phyloP scores from a whole-genome alignment of 2,113 vertebrate species.

The Myanophis thanlyinensis region DNA sequence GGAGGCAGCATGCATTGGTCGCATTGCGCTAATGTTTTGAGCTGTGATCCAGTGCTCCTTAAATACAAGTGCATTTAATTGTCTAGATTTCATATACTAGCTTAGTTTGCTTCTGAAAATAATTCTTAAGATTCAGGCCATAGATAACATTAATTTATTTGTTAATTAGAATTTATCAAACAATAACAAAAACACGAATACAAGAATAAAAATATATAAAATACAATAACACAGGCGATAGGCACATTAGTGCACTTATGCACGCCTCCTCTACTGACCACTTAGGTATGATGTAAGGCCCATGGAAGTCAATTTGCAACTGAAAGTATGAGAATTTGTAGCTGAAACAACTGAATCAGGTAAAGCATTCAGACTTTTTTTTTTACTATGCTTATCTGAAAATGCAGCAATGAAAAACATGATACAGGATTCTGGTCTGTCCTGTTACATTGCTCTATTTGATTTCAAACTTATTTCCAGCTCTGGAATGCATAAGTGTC shows the following conservation, averaged over 20 bases:
- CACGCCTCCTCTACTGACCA: too few species aligned
- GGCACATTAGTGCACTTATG: too few species aligned
- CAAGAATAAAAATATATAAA: too few species aligned
- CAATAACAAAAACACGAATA: too few species aligned
- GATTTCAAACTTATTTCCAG: background rate
- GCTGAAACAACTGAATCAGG: too few species aligned
- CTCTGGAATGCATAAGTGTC: background rate
- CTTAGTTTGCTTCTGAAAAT: background rate
- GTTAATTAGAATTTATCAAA: too few species aligned
- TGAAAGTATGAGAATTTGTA: too few species aligned
- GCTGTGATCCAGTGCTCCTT: slow-evolving; percentile 86
- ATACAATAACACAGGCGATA: too few species aligned
- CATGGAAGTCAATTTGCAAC: too few species aligned
- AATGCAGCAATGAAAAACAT: background rate
- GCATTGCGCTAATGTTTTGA: slow-evolving; percentile 69
- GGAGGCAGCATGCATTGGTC: slow-evolving; percentile 88
- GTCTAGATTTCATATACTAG: background rate
- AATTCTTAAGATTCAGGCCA: background rate
- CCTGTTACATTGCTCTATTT: background rate
- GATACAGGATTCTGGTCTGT: background rate
- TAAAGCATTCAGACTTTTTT: too few species aligned
- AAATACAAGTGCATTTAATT: background rate
- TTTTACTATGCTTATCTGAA: background rate
- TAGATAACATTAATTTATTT: background rate
- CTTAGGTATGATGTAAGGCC: too few species aligned